phyloP scores from a whole-genome alignment of 2,888 invertebrate genomes.

The Spilosoma lubricipeda region DNA sequence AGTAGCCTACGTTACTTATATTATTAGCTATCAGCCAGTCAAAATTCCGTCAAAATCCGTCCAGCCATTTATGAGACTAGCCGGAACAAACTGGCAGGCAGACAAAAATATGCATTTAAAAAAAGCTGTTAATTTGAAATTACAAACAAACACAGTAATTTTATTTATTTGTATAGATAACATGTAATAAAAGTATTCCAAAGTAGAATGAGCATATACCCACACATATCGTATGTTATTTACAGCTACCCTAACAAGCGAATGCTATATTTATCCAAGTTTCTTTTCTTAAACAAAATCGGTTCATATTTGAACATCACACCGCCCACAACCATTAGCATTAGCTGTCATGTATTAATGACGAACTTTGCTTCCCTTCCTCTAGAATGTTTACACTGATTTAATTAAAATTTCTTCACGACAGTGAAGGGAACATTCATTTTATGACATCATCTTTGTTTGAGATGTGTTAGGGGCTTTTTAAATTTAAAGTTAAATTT shows the following conservation, averaged over 20 bases:
- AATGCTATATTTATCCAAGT: slow-evolving; percentile 42
- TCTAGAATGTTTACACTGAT: slow-evolving; percentile 64
- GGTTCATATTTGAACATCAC: slow-evolving; percentile 48
- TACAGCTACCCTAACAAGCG: slow-evolving; percentile 41
- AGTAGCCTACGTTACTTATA: no score
- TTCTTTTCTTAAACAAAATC: slow-evolving; percentile 39
- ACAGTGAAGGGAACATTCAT: slow-evolving; percentile 60
- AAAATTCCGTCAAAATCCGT: no score
- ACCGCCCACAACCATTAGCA: slow-evolving; percentile 60
- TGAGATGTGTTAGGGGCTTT: slow-evolving; percentile 2
- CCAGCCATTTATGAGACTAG: no score
- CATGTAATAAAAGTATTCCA: neutral
- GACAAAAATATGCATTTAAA: no score
- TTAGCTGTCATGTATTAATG: slow-evolving; percentile 69
- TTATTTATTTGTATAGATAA: no score
- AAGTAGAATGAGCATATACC: neutral
- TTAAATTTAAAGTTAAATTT: neutral
- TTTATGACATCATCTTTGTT: slow-evolving; percentile 54
- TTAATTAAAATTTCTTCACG: slow-evolving; percentile 70
- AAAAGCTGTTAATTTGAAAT: no score
- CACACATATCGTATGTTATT: slow-evolving; percentile 7
- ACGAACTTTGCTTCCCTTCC: slow-evolving; percentile 58
- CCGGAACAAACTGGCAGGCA: no score
- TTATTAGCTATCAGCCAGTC: no score
- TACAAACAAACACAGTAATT: no score